Evolutionary conservation across 2,888 invertebrate genomes (phyloP), one percentile per base, ranked within the genome.

Genomic region (Drosophila bunnanda): DNA sequence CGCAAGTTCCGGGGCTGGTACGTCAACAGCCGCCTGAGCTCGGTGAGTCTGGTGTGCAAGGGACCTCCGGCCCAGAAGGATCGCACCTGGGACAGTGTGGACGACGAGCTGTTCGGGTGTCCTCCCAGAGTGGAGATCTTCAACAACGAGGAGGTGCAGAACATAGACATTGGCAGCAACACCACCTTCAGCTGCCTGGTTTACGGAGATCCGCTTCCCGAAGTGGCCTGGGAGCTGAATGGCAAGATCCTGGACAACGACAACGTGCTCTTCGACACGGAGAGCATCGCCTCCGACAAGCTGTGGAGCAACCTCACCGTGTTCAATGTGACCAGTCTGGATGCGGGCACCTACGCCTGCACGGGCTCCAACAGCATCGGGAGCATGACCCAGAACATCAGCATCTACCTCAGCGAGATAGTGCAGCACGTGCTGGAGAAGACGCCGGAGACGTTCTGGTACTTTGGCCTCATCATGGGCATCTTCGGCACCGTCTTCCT

Each of bases 271-370:
- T 93, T 93, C 88, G 92, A 92, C 57, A 90, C 92, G 30, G 91
- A 92, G 68, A 88, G 86, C 60, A 85, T 91, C 17, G 81, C 91
- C 0, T 91, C 91, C n/a, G 91, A 92, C 66, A 92, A 92, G 58
- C 73, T 92, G 90, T 97, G 97, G 96, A 95, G 95, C 82, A 97
- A 97, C 90, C 93, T 98, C 73, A 97, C 96, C 65, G 95, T 98
- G 74, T 95, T 94, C 80, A 96, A 97, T 91, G 95, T 97, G 78
- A 96, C 96, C 78, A 96, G 96, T 88, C 94, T 95, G 53, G 96
- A 97, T 90, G 95, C 96, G 2, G 97, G 97, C 4, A 96, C 96
- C 79, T 98, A 97, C 93, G 95, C 96, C 61, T 98, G 98, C 71
- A 80, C 90, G 0, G 93, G 92, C 32, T 72, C 85, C 22, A 93